Conservation (phyloP, 2,113 vertebrate genomes). For the Micronycteris hirsuta region DNA sequence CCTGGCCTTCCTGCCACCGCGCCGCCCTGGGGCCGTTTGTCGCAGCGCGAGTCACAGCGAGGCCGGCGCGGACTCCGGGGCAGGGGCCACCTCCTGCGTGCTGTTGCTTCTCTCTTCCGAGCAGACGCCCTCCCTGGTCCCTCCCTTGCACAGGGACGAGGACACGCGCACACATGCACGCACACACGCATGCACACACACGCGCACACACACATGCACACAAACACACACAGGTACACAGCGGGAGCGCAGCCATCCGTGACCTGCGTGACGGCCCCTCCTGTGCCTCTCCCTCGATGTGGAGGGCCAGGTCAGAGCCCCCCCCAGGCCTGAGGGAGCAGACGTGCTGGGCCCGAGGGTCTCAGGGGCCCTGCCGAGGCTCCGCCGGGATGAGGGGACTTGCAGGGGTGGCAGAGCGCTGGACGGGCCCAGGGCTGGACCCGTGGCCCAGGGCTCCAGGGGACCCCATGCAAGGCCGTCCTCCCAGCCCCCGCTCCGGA, state of each 20-base stretch:
- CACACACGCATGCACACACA: too few species aligned
- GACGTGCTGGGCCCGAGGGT: accelerated
- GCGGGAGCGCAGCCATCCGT: neutral
- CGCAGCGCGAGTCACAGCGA: neutral
- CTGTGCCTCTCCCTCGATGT: accelerated
- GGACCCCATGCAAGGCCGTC: neutral
- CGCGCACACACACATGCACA: neutral
- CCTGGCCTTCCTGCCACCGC: neutral
- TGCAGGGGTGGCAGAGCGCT: accelerated
- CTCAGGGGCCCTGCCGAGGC: neutral
- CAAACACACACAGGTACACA: neutral
- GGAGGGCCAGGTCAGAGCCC: neutral
- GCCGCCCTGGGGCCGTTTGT: neutral
- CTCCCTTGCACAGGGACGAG: neutral
- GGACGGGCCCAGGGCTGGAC: neutral
- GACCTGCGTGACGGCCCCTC: neutral
- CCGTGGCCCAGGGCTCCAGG: accelerated
- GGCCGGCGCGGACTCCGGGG: neutral
- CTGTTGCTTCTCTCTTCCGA: neutral
- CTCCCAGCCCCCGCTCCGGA: accelerated
- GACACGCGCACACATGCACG: neutral
- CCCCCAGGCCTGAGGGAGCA: neutral
- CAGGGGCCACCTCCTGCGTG: neutral
- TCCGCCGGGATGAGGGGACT: accelerated
- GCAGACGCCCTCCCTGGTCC: neutral